These are phyloP conservation scores for Lepilemur septentrionalis DNA, from an alignment of 2,797 vertebrate genomes.

Conservation along the genomic window DNA sequence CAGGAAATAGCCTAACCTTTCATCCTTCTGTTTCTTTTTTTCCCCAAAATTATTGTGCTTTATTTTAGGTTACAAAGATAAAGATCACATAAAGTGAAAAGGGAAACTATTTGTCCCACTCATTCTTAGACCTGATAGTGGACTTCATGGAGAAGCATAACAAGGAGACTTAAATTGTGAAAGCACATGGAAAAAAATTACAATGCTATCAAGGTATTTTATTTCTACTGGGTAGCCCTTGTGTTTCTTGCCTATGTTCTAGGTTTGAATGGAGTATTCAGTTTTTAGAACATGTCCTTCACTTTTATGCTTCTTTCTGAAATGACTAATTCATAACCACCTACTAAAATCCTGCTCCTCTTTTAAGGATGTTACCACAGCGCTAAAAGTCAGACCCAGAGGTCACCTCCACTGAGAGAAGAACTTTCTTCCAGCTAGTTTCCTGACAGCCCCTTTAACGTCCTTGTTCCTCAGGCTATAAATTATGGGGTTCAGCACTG, in stretches of 20 bases:
- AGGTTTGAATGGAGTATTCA: neutral
- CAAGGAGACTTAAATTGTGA: neutral
- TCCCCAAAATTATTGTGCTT: neutral
- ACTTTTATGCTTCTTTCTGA: neutral
- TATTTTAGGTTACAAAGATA: neutral
- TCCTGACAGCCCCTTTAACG: slow-evolving; percentile 31
- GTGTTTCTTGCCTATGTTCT: neutral
- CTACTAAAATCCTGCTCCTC: neutral
- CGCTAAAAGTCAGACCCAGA: neutral
- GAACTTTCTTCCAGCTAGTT: slow-evolving; percentile 9
- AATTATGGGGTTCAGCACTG: slow-evolving; percentile 49
- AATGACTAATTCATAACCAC: neutral
- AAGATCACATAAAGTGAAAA: neutral
- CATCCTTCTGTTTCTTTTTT: neutral
- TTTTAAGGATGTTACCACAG: neutral
- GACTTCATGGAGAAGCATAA: neutral
- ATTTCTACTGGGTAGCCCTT: neutral
- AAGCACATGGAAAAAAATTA: neutral
- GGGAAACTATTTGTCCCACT: neutral
- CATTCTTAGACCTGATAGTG: neutral
- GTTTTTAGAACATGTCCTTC: neutral
- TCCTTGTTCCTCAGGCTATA: slow-evolving; percentile 60
- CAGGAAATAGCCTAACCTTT: neutral
- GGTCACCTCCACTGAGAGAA: neutral
- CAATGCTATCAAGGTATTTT: neutral